Conservation (phyloP, 2,888 invertebrate genomes). For the Perithous albicinctus region DNA sequence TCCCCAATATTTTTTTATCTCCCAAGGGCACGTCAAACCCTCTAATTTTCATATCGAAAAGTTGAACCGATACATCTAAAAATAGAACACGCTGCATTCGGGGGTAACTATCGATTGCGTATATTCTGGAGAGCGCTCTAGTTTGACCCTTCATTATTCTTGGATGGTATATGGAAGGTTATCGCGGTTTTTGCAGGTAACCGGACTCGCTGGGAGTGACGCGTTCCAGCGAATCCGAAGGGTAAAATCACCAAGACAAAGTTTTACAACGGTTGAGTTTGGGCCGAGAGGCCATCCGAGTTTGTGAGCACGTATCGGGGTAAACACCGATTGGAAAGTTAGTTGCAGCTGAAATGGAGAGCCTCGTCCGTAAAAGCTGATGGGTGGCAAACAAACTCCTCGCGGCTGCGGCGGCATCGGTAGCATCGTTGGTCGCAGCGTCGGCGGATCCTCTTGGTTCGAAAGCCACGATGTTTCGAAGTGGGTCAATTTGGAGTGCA, state of each 20-base stretch:
- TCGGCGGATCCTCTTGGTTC: slow-evolving; percentile 46
- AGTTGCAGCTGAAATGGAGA: slow-evolving; percentile 74
- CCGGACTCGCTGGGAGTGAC: neutral
- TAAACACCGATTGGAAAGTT: slow-evolving; percentile 80
- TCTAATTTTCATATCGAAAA: no score
- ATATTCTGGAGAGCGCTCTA: neutral
- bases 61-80: neutral
- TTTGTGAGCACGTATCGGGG: slow-evolving; percentile 73
- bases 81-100: neutral
- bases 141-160: neutral
- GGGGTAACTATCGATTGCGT: neutral
- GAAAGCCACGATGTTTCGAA: slow-evolving; percentile 71
- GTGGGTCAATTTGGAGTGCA: slow-evolving; percentile 73
- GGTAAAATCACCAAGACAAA: slow-evolving; percentile 60
- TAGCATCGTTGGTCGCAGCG: slow-evolving; percentile 19
- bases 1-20: no score
- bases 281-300: slow-evolving; percentile 11
- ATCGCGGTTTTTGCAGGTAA: slow-evolving; percentile 16
- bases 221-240: neutral
- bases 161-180: neutral
- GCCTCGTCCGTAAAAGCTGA: slow-evolving; percentile 75
- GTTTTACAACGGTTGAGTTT: slow-evolving; percentile 43
- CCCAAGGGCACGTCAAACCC: no score
- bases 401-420: slow-evolving; percentile 19
- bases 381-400: slow-evolving; percentile 74